Evolutionary conservation across 1,140 invertebrate species (phyloP), one percentile per base, ranked within the genome.

Genomic region (Drosophila ogumai): DNA sequence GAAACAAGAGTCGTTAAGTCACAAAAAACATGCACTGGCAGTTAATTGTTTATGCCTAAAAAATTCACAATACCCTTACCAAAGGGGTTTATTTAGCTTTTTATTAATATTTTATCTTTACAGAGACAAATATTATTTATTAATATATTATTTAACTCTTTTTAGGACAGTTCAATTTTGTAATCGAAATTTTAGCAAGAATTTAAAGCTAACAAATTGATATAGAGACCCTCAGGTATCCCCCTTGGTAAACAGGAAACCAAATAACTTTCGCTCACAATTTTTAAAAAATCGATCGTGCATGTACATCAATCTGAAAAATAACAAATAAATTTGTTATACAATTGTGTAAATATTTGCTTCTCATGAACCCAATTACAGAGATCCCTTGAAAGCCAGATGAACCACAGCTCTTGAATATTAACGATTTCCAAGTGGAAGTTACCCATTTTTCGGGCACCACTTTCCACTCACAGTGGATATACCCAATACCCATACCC

Each of bases 291-390:
- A 32, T 25, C 36, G 31, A 43, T 66, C 65, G 44, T 82, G 75
- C 69, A 59, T 68, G 67, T 56, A 71, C 12, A 19, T 19, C 28
- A 13, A 65, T 43, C 28, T 22, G 22, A 41, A 50, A 57, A 69
- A 36, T 57, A 50, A 57, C 34, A 41, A 71, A 72, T 71, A 58
- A 41, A 69, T 72, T 40, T 69, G 65, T 72, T 69, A 72, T 49
- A 72, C 50, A 69, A 57, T 69, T 69, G 52, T 72, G 68, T 69
- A 72, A 72, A 72, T 72, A 72, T 72, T 69, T 57, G 64, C 68
- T 49, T 49, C 65, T 49, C 68, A 47, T 72, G 36, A 57, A 57
- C 65, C 68, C 68, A 72, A 72, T 69, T 72, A 72, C 41, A 41
- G 43, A 47, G 68, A 57, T 68, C 68, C 67, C 67, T 47, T 46